phyloP scores from a whole-genome alignment of 2,888 invertebrate species.

The Deilephila elpenor region DNA sequence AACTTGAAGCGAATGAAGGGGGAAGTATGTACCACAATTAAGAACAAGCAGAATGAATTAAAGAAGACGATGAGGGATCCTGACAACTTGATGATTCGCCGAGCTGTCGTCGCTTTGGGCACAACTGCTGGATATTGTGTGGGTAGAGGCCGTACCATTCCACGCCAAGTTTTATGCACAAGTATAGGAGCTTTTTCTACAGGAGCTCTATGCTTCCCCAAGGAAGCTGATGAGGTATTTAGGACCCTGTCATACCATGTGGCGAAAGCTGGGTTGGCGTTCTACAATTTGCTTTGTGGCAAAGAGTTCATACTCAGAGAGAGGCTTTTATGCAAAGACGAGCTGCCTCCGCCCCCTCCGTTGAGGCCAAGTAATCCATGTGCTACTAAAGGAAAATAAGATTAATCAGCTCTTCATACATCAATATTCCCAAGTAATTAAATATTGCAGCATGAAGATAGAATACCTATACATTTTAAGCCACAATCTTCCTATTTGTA shows the following conservation, averaged over 20 bases:
- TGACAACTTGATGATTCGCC: constrained; percentile 51
- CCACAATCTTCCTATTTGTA: neutral
- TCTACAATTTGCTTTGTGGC: constrained; percentile 51
- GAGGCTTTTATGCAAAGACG: constrained; percentile 55
- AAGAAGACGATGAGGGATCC: constrained; percentile 55
- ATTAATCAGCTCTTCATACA: neutral
- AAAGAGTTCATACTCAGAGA: constrained; percentile 50
- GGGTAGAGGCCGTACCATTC: constrained; percentile 40
- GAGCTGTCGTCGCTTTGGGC: constrained; percentile 49
- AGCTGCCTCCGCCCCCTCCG: constrained; percentile 45
- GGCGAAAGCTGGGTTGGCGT: constrained; percentile 41
- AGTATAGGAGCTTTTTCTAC: constrained; percentile 51
- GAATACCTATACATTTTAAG: neutral
- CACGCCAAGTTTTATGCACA: constrained; percentile 49
- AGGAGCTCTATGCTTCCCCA: constrained; percentile 64
- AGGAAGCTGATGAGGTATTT: constrained; percentile 64
- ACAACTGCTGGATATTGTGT: constrained; percentile 48
- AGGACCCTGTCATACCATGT: constrained; percentile 45
- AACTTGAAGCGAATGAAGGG: constrained; percentile 36
- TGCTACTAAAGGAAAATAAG: constrained; percentile 33
- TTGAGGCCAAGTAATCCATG: constrained; percentile 41
- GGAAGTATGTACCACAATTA: constrained; percentile 34
- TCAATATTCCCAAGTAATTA: no score
- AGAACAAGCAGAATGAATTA: constrained; percentile 45
- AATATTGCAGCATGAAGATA: neutral